phyloP scores from a whole-genome alignment of 1,140 invertebrate species.

The Argopecten irradians region DNA sequence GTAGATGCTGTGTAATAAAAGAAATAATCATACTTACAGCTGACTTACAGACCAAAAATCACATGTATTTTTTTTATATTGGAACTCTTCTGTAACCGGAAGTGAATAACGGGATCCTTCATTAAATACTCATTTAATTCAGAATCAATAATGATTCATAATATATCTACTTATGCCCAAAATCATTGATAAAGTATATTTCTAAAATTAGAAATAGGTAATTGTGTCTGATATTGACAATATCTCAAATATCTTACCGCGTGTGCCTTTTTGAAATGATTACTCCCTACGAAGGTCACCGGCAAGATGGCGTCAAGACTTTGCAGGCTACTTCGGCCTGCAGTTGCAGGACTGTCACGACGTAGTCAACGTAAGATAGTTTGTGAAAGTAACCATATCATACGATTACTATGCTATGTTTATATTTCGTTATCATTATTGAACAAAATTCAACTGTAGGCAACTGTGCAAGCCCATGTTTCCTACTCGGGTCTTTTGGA shows the following conservation, averaged over 20 bases:
- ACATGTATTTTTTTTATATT: slow-evolving; percentile 3
- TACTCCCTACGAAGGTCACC: slow-evolving; percentile 38
- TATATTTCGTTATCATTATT: too few relatives aligned
- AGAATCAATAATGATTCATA: not conserved
- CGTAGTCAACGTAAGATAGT: not conserved
- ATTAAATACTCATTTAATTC: not conserved
- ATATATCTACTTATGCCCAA: too few relatives aligned
- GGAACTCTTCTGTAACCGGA: not conserved
- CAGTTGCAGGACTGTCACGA: slow-evolving; percentile 42
- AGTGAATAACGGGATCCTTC: not conserved
- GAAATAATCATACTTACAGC: too few relatives aligned
- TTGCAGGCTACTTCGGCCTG: slow-evolving; percentile 52
- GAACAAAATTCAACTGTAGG: too few relatives aligned
- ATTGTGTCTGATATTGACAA: not conserved
- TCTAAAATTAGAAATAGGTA: not conserved
- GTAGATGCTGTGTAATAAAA: too few relatives aligned
- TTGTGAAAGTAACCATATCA: not conserved
- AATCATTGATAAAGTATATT: not conserved
- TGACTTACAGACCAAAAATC: not conserved
- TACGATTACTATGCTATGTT: too few relatives aligned
- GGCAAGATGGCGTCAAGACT: slow-evolving; percentile 63
- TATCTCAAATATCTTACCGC: too few relatives aligned
- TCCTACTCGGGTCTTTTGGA: too few relatives aligned
- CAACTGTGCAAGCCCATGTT: too few relatives aligned
- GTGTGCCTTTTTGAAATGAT: not conserved